Conservation (phyloP, 2,113 vertebrate species). For the Etheostoma cragini region DNA sequence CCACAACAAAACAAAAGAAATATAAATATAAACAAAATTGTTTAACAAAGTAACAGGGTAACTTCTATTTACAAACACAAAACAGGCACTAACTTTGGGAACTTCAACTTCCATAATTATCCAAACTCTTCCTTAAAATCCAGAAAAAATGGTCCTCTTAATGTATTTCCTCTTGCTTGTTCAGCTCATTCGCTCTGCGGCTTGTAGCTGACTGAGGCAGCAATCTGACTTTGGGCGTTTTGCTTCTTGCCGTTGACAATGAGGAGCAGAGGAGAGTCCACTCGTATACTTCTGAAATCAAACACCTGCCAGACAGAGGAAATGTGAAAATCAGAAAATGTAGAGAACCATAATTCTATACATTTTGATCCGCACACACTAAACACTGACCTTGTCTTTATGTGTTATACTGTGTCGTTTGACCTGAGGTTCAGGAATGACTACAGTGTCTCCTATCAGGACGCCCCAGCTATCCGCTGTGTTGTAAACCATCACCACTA, state of each 20-base stretch:
- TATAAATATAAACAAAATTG: constrained; percentile 76
- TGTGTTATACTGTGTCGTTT: constrained; percentile 88
- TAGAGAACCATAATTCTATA: neutral
- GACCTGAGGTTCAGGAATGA: constrained; percentile 90
- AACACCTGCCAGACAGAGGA: constrained; percentile 67
- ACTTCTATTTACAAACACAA: constrained; percentile 63
- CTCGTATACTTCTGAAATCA: constrained; percentile 89
- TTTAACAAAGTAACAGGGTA: constrained; percentile 24
- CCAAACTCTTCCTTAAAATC: constrained; percentile 16
- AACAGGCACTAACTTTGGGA: constrained; percentile 53
- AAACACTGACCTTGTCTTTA: constrained; percentile 85
- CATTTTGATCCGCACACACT: neutral
- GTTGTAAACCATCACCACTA: constrained; percentile 92
- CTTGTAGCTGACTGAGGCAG: constrained; percentile 87
- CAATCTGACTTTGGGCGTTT: constrained; percentile 87
- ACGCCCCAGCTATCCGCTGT: constrained; percentile 92
- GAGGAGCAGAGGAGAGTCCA: constrained; percentile 89
- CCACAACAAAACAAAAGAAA: constrained; percentile 18
- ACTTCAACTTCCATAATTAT: constrained; percentile 26
- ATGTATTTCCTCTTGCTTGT: neutral
- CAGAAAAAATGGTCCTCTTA: constrained; percentile 17
- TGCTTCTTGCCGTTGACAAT: constrained; percentile 93
- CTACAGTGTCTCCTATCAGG: constrained; percentile 91
- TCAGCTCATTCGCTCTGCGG: constrained; percentile 86
- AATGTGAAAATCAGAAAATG: neutral